These are phyloP conservation scores for Arctocebus calabarensis DNA, from an alignment of 2,797 vertebrate species.

Conservation along the genomic window DNA sequence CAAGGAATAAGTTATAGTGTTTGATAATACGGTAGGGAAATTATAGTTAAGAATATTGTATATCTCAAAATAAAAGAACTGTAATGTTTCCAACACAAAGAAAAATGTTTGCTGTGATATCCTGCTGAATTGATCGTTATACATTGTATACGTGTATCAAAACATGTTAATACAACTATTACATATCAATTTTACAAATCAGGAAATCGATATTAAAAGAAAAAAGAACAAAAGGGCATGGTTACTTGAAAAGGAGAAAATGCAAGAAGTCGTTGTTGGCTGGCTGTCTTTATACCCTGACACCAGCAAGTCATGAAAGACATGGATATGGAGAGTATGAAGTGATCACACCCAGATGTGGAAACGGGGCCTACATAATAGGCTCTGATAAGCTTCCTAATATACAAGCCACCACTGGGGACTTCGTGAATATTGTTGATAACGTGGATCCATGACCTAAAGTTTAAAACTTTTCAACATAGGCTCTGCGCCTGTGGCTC, in stretches of 20 bases:
- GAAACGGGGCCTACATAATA: background rate
- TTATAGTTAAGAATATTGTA: background rate
- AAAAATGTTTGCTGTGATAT: background rate
- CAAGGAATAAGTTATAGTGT: background rate
- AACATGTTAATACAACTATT: background rate
- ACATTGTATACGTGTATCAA: background rate
- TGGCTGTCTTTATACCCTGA: conserved; percentile 1
- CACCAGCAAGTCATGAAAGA: background rate
- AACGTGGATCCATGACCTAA: background rate
- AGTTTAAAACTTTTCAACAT: conserved; percentile 13
- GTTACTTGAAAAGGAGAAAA: background rate
- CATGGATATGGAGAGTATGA: background rate
- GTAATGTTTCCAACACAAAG: background rate
- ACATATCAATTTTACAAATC: background rate
- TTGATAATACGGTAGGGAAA: background rate
- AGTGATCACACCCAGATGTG: background rate
- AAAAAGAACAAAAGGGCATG: background rate
- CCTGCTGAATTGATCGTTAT: background rate
- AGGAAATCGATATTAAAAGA: background rate
- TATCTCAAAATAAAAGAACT: background rate
- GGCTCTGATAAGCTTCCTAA: background rate
- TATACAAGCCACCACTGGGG: background rate
- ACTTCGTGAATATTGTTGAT: background rate
- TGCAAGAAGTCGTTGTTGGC: background rate
- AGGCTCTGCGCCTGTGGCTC: no score